Conservation (phyloP, 2,888 invertebrate genomes). For the Caenorhabditis sp. region DNA sequence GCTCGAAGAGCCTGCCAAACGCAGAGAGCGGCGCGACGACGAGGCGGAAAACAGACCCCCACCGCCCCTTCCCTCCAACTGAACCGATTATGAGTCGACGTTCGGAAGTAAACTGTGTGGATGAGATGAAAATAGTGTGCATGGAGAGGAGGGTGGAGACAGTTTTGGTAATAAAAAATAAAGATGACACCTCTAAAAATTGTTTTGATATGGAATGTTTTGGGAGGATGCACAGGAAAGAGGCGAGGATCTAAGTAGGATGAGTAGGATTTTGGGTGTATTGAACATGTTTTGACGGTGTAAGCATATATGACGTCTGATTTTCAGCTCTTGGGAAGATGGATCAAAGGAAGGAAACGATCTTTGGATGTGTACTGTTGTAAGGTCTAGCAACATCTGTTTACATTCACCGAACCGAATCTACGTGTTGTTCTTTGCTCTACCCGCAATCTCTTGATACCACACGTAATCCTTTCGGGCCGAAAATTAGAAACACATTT, state of each 20-base stretch:
- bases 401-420: constrained; percentile 34
- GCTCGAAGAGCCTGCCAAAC: constrained; percentile 4
- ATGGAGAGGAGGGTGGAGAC: constrained; percentile 12
- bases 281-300: not conserved
- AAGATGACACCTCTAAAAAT: constrained; percentile 27
- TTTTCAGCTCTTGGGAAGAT: not conserved
- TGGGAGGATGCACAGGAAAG: constrained; percentile 3
- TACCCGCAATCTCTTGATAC: constrained; percentile 11
- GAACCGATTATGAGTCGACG: constrained; percentile 63
- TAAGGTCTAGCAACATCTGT: constrained; percentile 16
- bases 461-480: not conserved
- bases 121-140: constrained; percentile 37
- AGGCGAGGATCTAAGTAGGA: constrained; percentile 1
- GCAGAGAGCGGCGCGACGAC: constrained; percentile 26
- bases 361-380: constrained; percentile 6
- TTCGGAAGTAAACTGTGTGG: constrained; percentile 58
- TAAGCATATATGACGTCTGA: constrained; percentile 10
- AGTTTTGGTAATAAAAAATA: constrained; percentile 46
- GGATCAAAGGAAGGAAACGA: not conserved
- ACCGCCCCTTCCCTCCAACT: constrained; percentile 42
- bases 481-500: constrained; percentile 27
- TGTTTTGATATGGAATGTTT: constrained; percentile 21
- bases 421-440: constrained; percentile 12
- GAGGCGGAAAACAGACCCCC: constrained; percentile 24
- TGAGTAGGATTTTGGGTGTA: constrained; percentile 10